Evolutionary conservation across 2,888 invertebrate genomes (phyloP), one percentile per base, ranked within the genome.

Genomic region (Campopleginae sp.): DNA sequence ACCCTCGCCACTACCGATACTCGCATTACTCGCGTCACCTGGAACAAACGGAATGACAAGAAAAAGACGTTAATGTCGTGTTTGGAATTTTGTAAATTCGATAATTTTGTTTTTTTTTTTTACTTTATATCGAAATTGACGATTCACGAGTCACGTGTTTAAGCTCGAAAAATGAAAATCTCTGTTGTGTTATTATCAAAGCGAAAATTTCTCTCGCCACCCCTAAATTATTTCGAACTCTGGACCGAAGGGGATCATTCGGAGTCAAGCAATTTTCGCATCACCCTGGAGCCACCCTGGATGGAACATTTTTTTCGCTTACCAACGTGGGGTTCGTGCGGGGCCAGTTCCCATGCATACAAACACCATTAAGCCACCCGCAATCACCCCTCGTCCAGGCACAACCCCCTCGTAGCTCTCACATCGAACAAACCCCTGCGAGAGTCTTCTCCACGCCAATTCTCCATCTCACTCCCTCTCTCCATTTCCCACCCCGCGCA

Each of bases 11-110:
- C 98, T 99, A 91, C 99, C 99, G 95, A 99, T 98, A 95, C 98
- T 98, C 94, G 98, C 98, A 94, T 98, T 98, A 95, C 98, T 98
- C 94, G 98, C 98, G 95, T 99, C 99, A 95, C 99, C 99, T 98
- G 96, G 87, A 95, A 95, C 93, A 94, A 92, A 54, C 19, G 65
- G 86, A 87, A 82, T 33, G 12, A 27, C 77, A 44, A 78, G 71
- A 38, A 77, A 80, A 79, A 77, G 82, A 66, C 10, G 19, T 79
- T 44, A 54, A 61, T 44, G 42, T 3, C 17, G 7, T 19, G n/a
- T n/a, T n/a, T n/a, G n/a, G n/a, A 5, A 14, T 27, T 7, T 1
- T 33, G 38, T 23, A 5, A 7, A 19, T 17, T 80, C 91, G 93
- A 91, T 23, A 12, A 19, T 19, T 51, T n/a, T 19, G 10, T 2